Evolutionary conservation across 30 jellyfish, hydroid and myxozoan species (phyloP).

Genomic region (Morbakka virulenta): DNA sequence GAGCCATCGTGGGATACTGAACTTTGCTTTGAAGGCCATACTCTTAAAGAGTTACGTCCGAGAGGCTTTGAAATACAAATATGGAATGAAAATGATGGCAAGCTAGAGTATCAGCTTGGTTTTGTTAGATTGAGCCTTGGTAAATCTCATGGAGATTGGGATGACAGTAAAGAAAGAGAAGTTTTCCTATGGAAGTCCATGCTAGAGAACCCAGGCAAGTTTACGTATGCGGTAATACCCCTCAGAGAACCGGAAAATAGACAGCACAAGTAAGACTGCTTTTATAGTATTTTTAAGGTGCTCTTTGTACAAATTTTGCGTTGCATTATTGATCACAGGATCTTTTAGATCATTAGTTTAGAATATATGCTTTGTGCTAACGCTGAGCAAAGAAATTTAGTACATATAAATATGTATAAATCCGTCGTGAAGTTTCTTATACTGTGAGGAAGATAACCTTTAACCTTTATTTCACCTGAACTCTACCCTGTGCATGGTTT

Average conservation of each 20-base stretch:
- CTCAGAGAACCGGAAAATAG: conserved; percentile 33
- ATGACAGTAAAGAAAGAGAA: conserved; percentile 86
- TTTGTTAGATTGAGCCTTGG: conserved; percentile 85
- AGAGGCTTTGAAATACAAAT: conserved; percentile 64
- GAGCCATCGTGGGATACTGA: conserved; percentile 85
- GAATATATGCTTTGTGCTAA: too few species aligned
- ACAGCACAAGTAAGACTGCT: too few species aligned
- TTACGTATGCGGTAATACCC: conserved; percentile 68
- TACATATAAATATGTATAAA: too few species aligned
- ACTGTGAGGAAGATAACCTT: too few species aligned
- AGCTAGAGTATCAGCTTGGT: conserved; percentile 35
- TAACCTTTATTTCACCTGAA: too few species aligned
- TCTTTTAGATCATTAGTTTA: too few species aligned
- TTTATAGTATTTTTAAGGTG: too few species aligned
- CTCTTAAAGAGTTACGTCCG: conserved; percentile 44
- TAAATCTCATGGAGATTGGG: conserved; percentile 66
- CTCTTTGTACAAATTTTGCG: too few species aligned
- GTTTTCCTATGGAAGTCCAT: conserved; percentile 77
- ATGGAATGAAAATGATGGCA: conserved; percentile 46
- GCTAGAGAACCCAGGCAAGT: conserved; percentile 70
- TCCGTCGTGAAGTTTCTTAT: too few species aligned
- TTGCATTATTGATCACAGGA: too few species aligned
- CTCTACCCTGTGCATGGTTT: too few species aligned
- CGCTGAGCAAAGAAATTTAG: too few species aligned
- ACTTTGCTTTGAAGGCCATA: conserved; percentile 42